Evolutionary conservation across 2,113 vertebrate genomes (phyloP), one percentile per base, ranked within the genome.

Genomic region (Bos taurus): DNA sequence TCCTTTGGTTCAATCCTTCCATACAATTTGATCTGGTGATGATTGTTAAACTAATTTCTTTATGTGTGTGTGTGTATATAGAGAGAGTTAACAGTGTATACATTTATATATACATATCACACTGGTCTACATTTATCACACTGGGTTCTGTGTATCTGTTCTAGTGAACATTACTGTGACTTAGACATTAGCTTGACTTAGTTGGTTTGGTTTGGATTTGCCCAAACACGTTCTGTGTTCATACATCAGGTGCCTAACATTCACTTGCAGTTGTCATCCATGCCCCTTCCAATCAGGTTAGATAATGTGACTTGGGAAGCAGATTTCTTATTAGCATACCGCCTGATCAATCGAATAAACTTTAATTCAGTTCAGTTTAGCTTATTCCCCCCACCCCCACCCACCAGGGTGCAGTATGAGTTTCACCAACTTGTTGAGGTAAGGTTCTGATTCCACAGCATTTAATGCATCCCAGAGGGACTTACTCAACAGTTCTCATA

Each of bases 291-390:
- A 95, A 80, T 97, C 83, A 84, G 77, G 62, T 90, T 91, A 89
- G 81, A 86, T 52, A 94, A 90, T 93, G 60, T 97, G 91, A 94
- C 80, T 95, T 94, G 90, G 64, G 95, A 97, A 97, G 54, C 83
- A 95, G 71, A 94, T 95, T 95, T 17, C 91, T 95, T 94, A 93
- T 98, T 98, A 97, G 83, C 91, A 93, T 89, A 90, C 36, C 71
- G 4, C 59, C 86, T 94, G 91, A 92, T 98, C 96, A 96, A 40
- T 95, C 89, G 96, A 97, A 97, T 97, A 93, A 97, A 96, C 93
- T 96, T 96, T 97, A 97, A 98, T 97, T 97, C 77, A 96, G 86
- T 96, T 97, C 67, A 6, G 14, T 97, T 97, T 97, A 95, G 89
- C 57, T 87, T 96, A 88, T 93, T 83, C 52, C 23, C 97, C 87